Conservation (phyloP, 2,113 vertebrate genomes). For the Rhinopithecus roxellana region DNA sequence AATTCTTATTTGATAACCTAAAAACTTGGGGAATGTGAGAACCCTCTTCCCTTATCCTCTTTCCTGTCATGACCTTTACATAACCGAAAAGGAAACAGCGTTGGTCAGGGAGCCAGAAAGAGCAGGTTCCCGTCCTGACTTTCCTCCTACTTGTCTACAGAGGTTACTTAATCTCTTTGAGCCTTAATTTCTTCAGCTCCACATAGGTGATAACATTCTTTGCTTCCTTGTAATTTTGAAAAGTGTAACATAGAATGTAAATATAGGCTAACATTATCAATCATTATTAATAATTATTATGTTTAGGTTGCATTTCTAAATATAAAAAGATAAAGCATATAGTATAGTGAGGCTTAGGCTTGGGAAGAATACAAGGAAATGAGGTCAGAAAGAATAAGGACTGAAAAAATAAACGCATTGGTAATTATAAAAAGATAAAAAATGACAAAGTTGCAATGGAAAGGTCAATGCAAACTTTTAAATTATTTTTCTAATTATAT, state of each 20-base stretch:
- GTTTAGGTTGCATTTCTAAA: constrained; percentile 4
- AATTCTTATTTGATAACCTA: constrained; percentile 52
- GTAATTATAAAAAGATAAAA: constrained; percentile 4
- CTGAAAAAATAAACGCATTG: constrained; percentile 23
- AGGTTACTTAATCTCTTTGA: background rate
- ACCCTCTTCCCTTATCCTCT: background rate
- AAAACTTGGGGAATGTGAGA: background rate
- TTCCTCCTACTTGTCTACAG: background rate
- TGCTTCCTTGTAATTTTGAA: background rate
- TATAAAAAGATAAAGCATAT: constrained; percentile 13
- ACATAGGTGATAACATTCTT: background rate
- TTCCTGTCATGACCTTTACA: background rate
- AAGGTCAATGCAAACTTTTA: background rate
- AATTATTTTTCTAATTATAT: constrained; percentile 16
- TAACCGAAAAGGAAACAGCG: background rate
- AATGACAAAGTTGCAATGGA: background rate
- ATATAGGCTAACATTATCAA: background rate
- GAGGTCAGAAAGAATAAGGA: constrained; percentile 39
- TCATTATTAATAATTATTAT: background rate
- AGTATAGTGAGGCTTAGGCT: background rate
- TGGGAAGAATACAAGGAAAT: constrained; percentile 38
- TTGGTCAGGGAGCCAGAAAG: background rate
- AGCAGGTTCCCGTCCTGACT: background rate
- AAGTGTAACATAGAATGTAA: background rate
- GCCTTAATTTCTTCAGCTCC: background rate